Evolutionary conservation across 1,140 invertebrate species (phyloP).

Genomic region (Drosophila lini): DNA sequence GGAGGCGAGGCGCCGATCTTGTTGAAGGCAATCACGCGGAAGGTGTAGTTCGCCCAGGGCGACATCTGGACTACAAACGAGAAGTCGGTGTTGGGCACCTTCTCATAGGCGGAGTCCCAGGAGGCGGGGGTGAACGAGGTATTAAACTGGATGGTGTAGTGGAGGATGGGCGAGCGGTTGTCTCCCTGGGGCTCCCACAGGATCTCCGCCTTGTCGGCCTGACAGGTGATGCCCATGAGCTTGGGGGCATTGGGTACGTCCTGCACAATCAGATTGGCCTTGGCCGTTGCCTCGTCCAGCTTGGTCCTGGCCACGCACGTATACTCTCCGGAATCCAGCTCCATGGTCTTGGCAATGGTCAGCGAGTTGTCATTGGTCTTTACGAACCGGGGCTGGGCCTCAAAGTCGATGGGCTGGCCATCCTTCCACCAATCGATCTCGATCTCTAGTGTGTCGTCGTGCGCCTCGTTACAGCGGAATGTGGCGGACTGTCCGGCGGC

Average conservation of each 20-base stretch:
- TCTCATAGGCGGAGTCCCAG: conserved; percentile 92
- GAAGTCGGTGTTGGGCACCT: conserved; percentile 92
- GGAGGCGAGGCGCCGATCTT: conserved; percentile 96
- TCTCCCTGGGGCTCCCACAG: conserved; percentile 95
- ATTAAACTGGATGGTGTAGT: conserved; percentile 96
- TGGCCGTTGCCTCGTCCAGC: conserved; percentile 92
- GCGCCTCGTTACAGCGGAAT: conserved; percentile 96
- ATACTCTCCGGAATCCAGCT: conserved; percentile 97
- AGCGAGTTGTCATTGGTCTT: conserved; percentile 95
- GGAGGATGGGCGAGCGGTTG: conserved; percentile 96
- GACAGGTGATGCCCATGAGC: conserved; percentile 88
- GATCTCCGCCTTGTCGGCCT: conserved; percentile 89
- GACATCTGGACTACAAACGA: conserved; percentile 91
- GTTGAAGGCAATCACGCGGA: conserved; percentile 96
- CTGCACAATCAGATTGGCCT: conserved; percentile 96
- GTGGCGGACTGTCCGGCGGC: conserved; percentile 94
- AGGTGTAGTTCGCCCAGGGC: conserved; percentile 98
- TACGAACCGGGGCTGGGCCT: conserved; percentile 92
- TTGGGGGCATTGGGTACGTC: conserved; percentile 96
- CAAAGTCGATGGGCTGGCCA: conserved; percentile 94
- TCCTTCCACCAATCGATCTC: conserved; percentile 95
- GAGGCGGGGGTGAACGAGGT: conserved; percentile 96
- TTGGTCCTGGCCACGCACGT: conserved; percentile 97
- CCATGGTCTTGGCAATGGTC: conserved; percentile 96
- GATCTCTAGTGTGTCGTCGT: conserved; percentile 91